phyloP scores from a whole-genome alignment of 2,888 invertebrate species.

The Pocota personata region DNA sequence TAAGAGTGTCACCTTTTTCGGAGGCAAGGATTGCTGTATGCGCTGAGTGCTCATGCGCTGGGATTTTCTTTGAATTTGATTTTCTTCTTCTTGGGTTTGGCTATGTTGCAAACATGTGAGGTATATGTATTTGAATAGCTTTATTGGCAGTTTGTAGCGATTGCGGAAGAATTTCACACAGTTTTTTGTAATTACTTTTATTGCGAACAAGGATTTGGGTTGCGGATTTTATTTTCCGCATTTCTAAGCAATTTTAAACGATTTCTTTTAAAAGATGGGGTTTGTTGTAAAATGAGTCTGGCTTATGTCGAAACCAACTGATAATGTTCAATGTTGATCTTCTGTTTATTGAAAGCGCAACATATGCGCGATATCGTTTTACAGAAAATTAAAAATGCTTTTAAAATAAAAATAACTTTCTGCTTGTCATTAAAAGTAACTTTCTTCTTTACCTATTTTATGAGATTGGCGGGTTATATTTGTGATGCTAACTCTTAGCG shows the following conservation, averaged over 20 bases:
- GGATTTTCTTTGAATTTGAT: constrained; percentile 52
- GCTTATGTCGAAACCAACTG: not conserved
- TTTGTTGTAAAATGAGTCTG: not conserved
- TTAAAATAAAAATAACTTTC: too few relatives aligned
- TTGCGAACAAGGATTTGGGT: constrained; percentile 37
- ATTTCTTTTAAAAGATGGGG: constrained; percentile 13
- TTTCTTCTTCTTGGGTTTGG: constrained; percentile 35
- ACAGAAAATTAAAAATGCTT: too few relatives aligned
- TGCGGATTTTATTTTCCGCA: constrained; percentile 54
- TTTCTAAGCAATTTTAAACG: constrained; percentile 56
- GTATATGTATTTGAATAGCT: constrained; percentile 59
- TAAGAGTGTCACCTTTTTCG: constrained; percentile 76
- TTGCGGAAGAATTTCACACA: constrained; percentile 67
- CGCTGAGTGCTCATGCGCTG: constrained; percentile 67
- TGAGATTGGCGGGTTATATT: too few relatives aligned
- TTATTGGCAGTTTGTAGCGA: constrained; percentile 68
- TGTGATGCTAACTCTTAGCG: too few relatives aligned
- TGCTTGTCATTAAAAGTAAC: too few relatives aligned
- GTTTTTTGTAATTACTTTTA: constrained; percentile 70
- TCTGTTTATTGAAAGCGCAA: not conserved
- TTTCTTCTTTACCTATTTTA: too few relatives aligned
- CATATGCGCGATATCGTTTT: not conserved
- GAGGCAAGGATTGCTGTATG: constrained; percentile 38
- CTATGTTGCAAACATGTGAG: constrained; percentile 34
- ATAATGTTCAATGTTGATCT: not conserved